Base-by-base conservation (phyloP, 2,888 invertebrate species). In the Pristionchus entomophagus region DNA sequence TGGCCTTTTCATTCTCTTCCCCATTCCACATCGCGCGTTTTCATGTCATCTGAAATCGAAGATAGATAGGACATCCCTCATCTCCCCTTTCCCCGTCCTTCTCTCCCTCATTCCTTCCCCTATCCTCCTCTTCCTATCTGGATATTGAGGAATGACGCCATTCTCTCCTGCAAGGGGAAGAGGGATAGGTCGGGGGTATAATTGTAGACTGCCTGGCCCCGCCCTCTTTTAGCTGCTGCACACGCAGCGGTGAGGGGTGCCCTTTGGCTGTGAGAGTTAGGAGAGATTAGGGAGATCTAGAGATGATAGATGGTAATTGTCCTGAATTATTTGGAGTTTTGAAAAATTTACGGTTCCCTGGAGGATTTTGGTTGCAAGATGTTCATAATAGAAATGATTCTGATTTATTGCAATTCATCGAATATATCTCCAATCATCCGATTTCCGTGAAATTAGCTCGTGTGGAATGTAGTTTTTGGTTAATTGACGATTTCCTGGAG, bases 51-150 rank as follows among this genome's bases (percentile, higher is more conserved):
- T 45, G 29, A 41, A 35, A 49, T 49, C 51, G 14, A 17, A 49
- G 51, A 78, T 78, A 78, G 78, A 19, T 78, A 78, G 78, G 29
- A 19, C 45, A 32, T 49, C 78, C 51, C 49, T 49, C 49, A 29
- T 32, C 38, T 78, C 49, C 22, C 41, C 26, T 53, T 53, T 45
- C 56, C 53, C 53, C 32, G 32, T 32, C 19, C 53, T 32, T 32
- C 19, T 22, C 80, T 2, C 32, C 17, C 38, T 26, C 22, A 22
- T 51, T 29, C 32, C 17, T 32, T 49, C 17, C 80, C 19, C 19
- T 19, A 53, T 26, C 22, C n/a, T 32, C 81, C 56, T 35, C 38
- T 53, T n/a, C 56, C 78, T 45, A 45, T 78, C 78, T 81, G 41
- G 32, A 35, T 81, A 35, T 41, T 77, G 45, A 10, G 45, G 12